Evolutionary conservation across 92 coral and sea anemone species (phyloP), one percentile per base, ranked within the genome.

Genomic region (Anthopleura xanthogrammica): DNA sequence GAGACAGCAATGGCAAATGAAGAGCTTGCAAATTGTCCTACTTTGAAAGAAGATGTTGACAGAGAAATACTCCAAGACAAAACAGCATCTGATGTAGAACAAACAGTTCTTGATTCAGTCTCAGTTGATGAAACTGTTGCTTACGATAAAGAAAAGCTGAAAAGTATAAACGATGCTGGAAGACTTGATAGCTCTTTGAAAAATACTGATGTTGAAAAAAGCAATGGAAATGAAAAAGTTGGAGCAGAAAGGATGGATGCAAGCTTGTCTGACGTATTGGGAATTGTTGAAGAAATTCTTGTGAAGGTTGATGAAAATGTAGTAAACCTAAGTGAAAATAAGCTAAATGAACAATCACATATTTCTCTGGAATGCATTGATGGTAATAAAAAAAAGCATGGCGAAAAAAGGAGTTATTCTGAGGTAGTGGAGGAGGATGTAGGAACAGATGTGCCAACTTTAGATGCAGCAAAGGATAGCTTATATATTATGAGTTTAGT

Each of bases 401-500:
- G 79, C 3, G 43, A 39, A 16, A 60, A 60, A 43, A 81, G 84
- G n/a, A 68, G 77, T 71, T 60, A 50, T 81, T 75, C 55, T 3
- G 48, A 81, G n/a, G 77, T 75, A 12, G 41, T 23, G 1, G 56
- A 60, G 22, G 84, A 48, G 50, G 55, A 22, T n/a, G 41, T 7
- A 2, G 41, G 7, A 16, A 68, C 12, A 5, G 74, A 68, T 0
- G 29, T n/a, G 54, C 75, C 74, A 13, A 64, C 14, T 36, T 68
- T 77, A 71, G 83, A 60, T 36, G 42, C 73, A 0, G 41, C 76
- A 41, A 43, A 52, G 20, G 88, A 85, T 58, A 78, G 83, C 52
- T 70, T 74, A 1, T 86, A 86, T 62, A 82, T 86, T 4, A 86
- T 86, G 89, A 58, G 39, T 48, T 14, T 86, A 13, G 89, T 86